Base-by-base conservation (phyloP, 1,140 invertebrate species). In the Drosophila navojoa region DNA sequence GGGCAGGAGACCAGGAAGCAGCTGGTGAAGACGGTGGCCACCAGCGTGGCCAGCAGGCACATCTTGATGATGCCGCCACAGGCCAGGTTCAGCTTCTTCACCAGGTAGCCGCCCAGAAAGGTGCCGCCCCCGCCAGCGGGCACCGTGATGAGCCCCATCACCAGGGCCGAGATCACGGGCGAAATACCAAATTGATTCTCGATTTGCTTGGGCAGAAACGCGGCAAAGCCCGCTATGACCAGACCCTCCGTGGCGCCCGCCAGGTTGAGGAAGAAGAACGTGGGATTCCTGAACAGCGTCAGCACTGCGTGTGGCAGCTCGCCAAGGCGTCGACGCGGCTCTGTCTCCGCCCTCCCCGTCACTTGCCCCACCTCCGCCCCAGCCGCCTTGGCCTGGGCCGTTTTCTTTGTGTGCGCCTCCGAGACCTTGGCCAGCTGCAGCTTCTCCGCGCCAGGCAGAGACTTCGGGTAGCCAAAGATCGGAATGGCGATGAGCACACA, bases 171-270 rank as follows among this genome's bases (percentile, higher is more conserved):
- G 27, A 93, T 93, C 47, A 95, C 95, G 0, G 96, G 94, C 32
- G 94, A 94, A 7, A 97, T 94, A 75, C 95, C 95, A 79, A 96
- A 97, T 92, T 97, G 96, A 91, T 96, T 96, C 92, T 98, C 96
- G 53, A 97, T 96, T 59, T 96, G 93, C 90, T 97, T 97, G 0
- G 96, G 96, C 62, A 96, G 92, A 81, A 97, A 97, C 0, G 96
- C 96, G 1, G 96, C 95, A 81, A 97, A 96, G 0, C 96, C 96
- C 0, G 95, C 94, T 5, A 97, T 94, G 0, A 97, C 92, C 79
- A 97, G 92, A 15, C 96, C 96, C 91, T 97, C 96, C 49, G 94
- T 95, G 0, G 96, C 96, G 2, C 95, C 96, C 3, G 96, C 96
- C 58, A 97, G 82, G 81, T 96, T 97, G 1, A 97, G 91, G 91